These are phyloP conservation scores for Melanotaenia pygmaea DNA, from an alignment of 2,797 vertebrate genomes.

Conservation along the genomic window DNA sequence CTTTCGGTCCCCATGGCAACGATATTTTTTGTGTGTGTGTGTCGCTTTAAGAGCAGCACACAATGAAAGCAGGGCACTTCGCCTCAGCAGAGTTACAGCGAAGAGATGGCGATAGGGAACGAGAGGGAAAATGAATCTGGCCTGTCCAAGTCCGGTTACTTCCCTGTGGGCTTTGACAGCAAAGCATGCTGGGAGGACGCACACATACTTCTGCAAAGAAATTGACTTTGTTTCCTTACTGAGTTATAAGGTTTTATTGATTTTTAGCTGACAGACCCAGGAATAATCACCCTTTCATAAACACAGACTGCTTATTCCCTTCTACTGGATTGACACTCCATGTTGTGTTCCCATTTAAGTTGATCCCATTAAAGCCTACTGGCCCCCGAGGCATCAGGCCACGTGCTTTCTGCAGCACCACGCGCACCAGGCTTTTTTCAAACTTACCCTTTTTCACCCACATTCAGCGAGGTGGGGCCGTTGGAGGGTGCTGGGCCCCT, in stretches of 20 bases:
- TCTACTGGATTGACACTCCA: neutral
- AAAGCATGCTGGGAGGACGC: conserved; percentile 75
- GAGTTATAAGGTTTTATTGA: neutral
- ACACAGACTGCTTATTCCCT: neutral
- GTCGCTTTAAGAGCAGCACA: conserved; percentile 68
- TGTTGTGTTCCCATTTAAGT: neutral
- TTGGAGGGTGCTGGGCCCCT: conserved; percentile 32
- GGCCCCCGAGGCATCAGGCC: conserved; percentile 48
- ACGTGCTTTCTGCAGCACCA: conserved; percentile 32
- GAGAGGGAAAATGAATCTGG: conserved; percentile 62
- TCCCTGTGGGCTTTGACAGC: conserved; percentile 70
- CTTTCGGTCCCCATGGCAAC: no score
- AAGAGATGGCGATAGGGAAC: neutral
- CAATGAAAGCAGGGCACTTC: conserved; percentile 79
- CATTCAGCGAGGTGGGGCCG: conserved; percentile 24
- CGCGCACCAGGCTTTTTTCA: conserved; percentile 50
- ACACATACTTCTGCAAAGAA: conserved; percentile 59
- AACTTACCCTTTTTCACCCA: conserved; percentile 21
- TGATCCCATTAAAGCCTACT: conserved; percentile 13
- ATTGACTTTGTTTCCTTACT: no score
- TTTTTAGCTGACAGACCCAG: neutral
- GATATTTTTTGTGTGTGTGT: neutral
- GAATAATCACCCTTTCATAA: neutral
- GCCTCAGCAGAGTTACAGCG: conserved; percentile 61
- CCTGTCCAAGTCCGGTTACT: conserved; percentile 57